phyloP scores from a whole-genome alignment of 2,888 invertebrate genomes.

The Drosophila dives region DNA sequence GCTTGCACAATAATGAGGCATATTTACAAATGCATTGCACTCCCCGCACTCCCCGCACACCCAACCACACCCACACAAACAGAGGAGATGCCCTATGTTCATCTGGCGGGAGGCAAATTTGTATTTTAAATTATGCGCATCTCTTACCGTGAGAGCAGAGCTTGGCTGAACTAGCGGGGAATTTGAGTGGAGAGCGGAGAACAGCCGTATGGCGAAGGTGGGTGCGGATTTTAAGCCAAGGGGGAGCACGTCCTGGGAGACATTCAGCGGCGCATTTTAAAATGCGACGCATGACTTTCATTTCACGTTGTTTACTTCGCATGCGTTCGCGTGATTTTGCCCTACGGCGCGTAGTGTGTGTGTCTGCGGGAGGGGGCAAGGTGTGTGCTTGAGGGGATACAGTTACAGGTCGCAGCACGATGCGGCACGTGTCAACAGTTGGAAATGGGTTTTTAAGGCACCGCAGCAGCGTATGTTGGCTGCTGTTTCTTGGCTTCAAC shows the following conservation, averaged over 20 bases:
- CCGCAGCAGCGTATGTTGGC: slow-evolving; percentile 73
- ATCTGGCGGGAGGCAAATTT: slow-evolving; percentile 59
- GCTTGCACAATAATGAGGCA: slow-evolving; percentile 69
- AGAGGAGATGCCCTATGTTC: slow-evolving; percentile 4
- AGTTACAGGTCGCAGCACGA: slow-evolving; percentile 52
- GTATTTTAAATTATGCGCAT: slow-evolving; percentile 79
- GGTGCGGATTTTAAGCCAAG: background rate
- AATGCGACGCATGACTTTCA: slow-evolving; percentile 79
- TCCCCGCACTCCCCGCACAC: slow-evolving; percentile 5
- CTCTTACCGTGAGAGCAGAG: slow-evolving; percentile 41
- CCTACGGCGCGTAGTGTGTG: slow-evolving; percentile 20
- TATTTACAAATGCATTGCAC: slow-evolving; percentile 70
- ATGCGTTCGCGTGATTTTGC: slow-evolving; percentile 77
- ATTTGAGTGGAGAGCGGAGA: background rate
- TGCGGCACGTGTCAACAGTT: slow-evolving; percentile 79
- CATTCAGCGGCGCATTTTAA: slow-evolving; percentile 59
- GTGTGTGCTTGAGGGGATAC: slow-evolving; percentile 1
- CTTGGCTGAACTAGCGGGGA: background rate
- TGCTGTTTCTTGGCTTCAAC: slow-evolving; percentile 72
- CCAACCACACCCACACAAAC: background rate
- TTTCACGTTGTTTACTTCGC: slow-evolving; percentile 78
- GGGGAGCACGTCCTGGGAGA: slow-evolving; percentile 52
- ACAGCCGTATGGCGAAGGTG: background rate
- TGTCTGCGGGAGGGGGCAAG: background rate
- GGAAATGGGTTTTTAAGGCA: slow-evolving; percentile 79